Conservation (phyloP, 2,888 invertebrate genomes). For the Argyresthia goedartella region DNA sequence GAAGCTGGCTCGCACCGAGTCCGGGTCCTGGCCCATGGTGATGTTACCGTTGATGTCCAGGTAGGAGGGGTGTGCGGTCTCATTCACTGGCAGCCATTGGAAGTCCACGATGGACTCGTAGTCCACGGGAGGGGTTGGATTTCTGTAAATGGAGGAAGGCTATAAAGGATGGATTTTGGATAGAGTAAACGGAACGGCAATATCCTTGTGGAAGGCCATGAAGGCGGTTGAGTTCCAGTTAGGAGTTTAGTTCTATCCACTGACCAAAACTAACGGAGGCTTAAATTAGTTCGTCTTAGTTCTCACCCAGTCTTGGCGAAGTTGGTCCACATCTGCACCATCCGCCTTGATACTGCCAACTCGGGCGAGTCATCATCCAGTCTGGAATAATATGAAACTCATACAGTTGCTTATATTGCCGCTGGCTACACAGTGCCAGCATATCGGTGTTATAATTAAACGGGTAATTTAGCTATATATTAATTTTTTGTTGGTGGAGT, state of each 20-base stretch:
- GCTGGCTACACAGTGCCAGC: too few species aligned
- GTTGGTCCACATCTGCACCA: slow-evolving; percentile 76
- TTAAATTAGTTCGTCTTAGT: not conserved
- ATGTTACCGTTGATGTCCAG: slow-evolving; percentile 69
- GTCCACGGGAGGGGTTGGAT: slow-evolving; percentile 67
- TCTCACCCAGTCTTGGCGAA: slow-evolving; percentile 74
- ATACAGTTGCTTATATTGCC: too few species aligned
- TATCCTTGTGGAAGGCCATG: too few species aligned
- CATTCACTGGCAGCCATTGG: slow-evolving; percentile 64
- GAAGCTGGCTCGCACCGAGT: slow-evolving; percentile 62
- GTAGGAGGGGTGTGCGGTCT: slow-evolving; percentile 43
- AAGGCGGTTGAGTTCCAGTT: too few species aligned
- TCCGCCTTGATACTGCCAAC: slow-evolving; percentile 67
- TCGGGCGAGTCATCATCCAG: slow-evolving; percentile 72
- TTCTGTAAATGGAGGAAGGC: slow-evolving; percentile 31
- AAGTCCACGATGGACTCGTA: slow-evolving; percentile 60
- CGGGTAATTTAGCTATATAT: too few species aligned
- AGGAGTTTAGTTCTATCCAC: too few species aligned
- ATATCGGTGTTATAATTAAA: too few species aligned
- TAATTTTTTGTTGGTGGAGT: too few species aligned
- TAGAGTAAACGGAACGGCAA: too few species aligned
- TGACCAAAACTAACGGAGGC: too few species aligned
- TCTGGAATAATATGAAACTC: slow-evolving; percentile 45
- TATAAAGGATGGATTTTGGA: too few species aligned
- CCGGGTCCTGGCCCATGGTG: slow-evolving; percentile 61